Percentiles rank a stretch among this genome's conserved stretches.
Conservation (phyloP, 35 echinoderm and acorn worm species). For the Strongylocentrotus purpuratus region DNA sequence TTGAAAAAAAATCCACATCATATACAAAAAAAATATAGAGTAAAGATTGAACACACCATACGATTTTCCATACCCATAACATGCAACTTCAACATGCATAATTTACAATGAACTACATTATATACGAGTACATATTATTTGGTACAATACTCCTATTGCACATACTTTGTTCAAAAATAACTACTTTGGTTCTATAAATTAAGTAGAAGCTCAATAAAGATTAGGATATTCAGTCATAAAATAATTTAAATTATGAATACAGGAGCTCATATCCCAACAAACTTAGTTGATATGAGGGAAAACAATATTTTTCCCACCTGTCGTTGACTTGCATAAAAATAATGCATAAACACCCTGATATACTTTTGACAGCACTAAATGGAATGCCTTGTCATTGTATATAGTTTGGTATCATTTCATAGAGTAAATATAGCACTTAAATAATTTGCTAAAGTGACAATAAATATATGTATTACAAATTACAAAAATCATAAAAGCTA, state of each 20-base stretch:
- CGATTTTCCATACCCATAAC: neutral
- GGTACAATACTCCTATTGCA: conserved; percentile 39
- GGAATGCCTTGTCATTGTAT: neutral
- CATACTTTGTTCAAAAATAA: neutral
- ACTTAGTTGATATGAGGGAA: neutral
- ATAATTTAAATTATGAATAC: neutral
- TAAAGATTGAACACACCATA: neutral
- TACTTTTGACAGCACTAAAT: too few species aligned
- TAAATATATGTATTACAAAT: neutral
- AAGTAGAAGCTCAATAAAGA: neutral
- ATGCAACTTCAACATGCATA: conserved; percentile 14
- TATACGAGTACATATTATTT: neutral
- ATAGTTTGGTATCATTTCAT: neutral
- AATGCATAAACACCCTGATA: neutral
- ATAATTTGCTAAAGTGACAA: neutral
- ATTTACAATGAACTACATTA: neutral
- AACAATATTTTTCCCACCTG: neutral
- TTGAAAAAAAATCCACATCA: neutral
- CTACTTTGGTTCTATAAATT: conserved; percentile 16
- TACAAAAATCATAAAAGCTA: neutral
- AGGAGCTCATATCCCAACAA: neutral
- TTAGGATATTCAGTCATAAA: neutral
- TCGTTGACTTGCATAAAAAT: neutral
- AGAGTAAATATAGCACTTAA: neutral
- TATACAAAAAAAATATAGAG: too few species aligned